These are phyloP conservation scores for Stictocephala bisonia DNA, from an alignment of 2,888 invertebrate genomes.

Conservation along the genomic window DNA sequence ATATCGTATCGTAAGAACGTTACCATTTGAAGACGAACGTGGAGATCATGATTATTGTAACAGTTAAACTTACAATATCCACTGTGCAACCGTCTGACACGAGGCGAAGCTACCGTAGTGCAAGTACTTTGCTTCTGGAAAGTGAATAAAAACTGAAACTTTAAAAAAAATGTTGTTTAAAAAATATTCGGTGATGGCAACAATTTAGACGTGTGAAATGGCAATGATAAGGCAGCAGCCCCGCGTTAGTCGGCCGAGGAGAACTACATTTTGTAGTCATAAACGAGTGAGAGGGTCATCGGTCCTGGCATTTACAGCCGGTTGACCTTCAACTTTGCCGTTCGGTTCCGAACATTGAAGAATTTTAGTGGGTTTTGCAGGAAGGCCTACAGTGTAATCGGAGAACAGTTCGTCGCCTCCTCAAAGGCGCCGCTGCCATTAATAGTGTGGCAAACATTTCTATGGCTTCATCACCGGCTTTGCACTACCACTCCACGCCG, in stretches of 20 bases:
- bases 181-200: no score
- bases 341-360: constrained; percentile 39
- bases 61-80: no score
- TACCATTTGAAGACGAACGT: no score
- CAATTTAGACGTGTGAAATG: constrained; percentile 1
- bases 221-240: neutral
- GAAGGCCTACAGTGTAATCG: constrained; percentile 25
- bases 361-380: constrained; percentile 43
- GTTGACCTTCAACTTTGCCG: constrained; percentile 40
- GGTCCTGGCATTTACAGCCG: constrained; percentile 12
- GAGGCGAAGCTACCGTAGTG: no score
- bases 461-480: constrained; percentile 41
- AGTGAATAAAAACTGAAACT: no score
- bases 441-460: constrained; percentile 40
- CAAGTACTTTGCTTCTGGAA: no score
- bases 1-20: no score
- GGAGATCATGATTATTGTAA: no score
- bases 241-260: neutral
- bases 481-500: no score
- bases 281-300: neutral
- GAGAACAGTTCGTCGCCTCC: neutral
- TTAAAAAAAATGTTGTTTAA: no score
- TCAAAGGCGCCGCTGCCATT: constrained; percentile 29
- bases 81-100: no score
- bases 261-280: constrained; percentile 33